Conservation (phyloP, 30 jellyfish, hydroid and myxozoan genomes). For the Hydractinia symbiolongicarpus region DNA sequence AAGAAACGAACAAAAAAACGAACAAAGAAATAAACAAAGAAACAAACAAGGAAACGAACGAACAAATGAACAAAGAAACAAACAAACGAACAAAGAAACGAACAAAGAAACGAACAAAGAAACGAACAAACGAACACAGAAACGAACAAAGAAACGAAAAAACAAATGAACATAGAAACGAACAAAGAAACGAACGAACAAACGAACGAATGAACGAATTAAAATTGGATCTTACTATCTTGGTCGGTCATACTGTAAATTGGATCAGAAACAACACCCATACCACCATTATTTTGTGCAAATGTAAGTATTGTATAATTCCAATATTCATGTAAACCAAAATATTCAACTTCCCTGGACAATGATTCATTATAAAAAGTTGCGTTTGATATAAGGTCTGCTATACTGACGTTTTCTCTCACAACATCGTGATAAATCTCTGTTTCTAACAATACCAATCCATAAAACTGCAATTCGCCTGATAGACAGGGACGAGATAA, state of each 20-base stretch:
- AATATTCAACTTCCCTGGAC: neutral
- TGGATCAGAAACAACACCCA: conserved; percentile 14
- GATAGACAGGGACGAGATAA: conserved; percentile 1
- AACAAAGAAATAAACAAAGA: no score
- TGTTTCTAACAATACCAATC: conserved; percentile 2
- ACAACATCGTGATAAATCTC: neutral
- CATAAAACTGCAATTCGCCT: conserved; percentile 3
- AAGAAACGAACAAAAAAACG: no score
- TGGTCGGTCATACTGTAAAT: neutral
- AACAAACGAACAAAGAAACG: no score
- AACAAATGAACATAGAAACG: no score
- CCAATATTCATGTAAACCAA: conserved; percentile 9
- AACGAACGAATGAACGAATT: neutral
- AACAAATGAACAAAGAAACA: no score
- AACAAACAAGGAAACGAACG: no score
- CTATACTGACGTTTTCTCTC: neutral
- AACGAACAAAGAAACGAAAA: no score
- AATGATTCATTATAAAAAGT: neutral
- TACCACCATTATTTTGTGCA: conserved; percentile 16
- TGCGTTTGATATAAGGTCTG: neutral
- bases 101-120: no score
- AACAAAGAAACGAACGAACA: no score
- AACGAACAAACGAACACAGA: no score
- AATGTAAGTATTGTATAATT: neutral
- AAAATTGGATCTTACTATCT: conserved; percentile 10